Percentiles rank a stretch among this genome's conserved stretches.
phyloP scores from a whole-genome alignment of 2,888 invertebrate genomes.

The Amaurobius ferox region DNA sequence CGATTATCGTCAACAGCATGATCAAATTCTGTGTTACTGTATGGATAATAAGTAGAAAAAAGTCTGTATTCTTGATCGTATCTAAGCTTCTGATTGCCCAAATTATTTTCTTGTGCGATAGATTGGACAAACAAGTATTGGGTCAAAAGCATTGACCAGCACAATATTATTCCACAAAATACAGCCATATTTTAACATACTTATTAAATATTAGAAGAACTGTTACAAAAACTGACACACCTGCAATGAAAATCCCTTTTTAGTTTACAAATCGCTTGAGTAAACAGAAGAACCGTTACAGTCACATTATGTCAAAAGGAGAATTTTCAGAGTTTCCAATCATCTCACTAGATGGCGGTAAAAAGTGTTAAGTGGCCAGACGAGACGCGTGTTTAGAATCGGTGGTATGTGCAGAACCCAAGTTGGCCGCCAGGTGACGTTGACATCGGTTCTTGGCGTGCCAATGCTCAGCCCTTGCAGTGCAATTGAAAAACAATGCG shows the following conservation, averaged over 20 bases:
- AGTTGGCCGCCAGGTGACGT: too few relatives aligned
- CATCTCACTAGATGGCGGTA: too few relatives aligned
- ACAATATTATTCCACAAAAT: background rate
- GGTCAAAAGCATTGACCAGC: background rate
- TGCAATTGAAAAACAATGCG: too few relatives aligned
- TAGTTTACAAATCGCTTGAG: constrained; percentile 55
- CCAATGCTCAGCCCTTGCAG: too few relatives aligned
- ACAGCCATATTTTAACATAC: constrained; percentile 31
- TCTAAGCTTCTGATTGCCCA: constrained; percentile 12
- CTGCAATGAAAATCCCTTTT: background rate
- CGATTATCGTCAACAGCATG: constrained; percentile 55
- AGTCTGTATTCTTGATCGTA: constrained; percentile 27
- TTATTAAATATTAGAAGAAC: background rate
- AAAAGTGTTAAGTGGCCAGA: too few relatives aligned
- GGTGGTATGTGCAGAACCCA: too few relatives aligned
- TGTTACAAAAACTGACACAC: background rate
- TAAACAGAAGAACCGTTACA: constrained; percentile 5
- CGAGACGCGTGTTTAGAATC: too few relatives aligned
- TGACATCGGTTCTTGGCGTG: too few relatives aligned
- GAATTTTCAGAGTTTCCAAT: too few relatives aligned
- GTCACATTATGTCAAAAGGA: too few relatives aligned
- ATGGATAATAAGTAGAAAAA: constrained; percentile 11
- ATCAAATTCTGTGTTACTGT: constrained; percentile 60
- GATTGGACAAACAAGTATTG: background rate
- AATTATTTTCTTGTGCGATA: constrained; percentile 24